Base-by-base conservation (phyloP, 2,113 vertebrate genomes). In the Nannobrachium achirus region DNA sequence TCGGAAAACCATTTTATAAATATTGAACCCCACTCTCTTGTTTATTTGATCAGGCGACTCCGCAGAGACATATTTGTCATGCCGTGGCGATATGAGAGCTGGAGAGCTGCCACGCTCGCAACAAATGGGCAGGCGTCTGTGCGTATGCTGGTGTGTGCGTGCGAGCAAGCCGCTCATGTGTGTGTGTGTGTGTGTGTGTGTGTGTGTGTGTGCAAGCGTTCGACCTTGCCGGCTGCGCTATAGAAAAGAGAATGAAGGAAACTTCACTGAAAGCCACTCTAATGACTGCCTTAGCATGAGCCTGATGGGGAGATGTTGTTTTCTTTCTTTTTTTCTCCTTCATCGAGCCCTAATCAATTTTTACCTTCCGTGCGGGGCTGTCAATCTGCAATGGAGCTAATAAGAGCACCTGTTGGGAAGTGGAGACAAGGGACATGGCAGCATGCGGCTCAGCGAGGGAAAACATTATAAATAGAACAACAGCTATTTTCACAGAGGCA, bases 21-120 rank as follows among this genome's bases (percentile, higher is more conserved):
- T 68, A 73, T 76, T 62, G 66, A 80, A 65, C 74, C 69, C n/a
- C 25, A 33, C 25, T 33, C 25, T 10, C 53, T 58, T 61, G 48
- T 77, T 53, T 11, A 42, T 65, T 63, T 75, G 13, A 80, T 71
- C 6, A 41, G 40, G 38, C 18, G 62, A 38, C 40, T 49, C 60
- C 49, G 50, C 10, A 6, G 63, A 75, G 60, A 59, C 48, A 50
- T 20, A 53, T 75, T 41, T 66, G 50, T 66, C 51, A 50, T 63
- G 25, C 50, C 40, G 13, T 25, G n/a, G 14, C 18, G 14, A 8
- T 10, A 10, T 14, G 15, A 10, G 11, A 25, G 19, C 56, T 66
- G 51, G 51, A 33, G 45, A n/a, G 39, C 14, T 18, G 39, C 41
- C 44, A 16, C 15, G 25, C 13, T 14, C 8, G 42, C 5, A 2